phyloP scores from a whole-genome alignment of 2,113 vertebrate species.

The Alethe diademata region DNA sequence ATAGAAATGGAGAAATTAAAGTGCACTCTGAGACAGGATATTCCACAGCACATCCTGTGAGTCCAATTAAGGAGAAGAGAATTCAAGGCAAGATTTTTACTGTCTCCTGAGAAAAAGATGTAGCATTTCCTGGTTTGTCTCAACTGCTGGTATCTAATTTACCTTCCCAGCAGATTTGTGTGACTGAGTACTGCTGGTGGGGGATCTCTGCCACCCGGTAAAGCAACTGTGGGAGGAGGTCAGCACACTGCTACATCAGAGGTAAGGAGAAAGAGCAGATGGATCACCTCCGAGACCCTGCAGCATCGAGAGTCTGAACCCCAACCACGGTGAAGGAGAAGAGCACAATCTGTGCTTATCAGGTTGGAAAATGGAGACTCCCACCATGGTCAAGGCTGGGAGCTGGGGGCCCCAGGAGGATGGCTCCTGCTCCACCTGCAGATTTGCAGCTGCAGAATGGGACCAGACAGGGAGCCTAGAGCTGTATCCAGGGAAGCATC shows the following conservation, averaged over 20 bases:
- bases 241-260: background rate
- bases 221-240: background rate
- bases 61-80: background rate
- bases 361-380: background rate
- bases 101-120: background rate
- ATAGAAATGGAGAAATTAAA: conserved; percentile 47
- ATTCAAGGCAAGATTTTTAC: background rate
- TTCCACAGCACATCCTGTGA: background rate
- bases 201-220: background rate
- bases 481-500: background rate
- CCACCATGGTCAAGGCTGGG: background rate
- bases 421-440: background rate
- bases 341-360: background rate
- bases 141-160: background rate
- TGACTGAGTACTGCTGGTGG: background rate
- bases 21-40: background rate
- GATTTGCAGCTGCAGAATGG: background rate
- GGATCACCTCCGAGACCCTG: background rate
- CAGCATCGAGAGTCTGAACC: background rate
- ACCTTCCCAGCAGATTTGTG: background rate
- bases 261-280: background rate
- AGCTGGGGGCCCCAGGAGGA: background rate
- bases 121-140: background rate
- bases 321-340: accelerated
- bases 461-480: background rate